phyloP scores from a whole-genome alignment of 2,888 invertebrate genomes.

The Vandiemenella viatica region DNA sequence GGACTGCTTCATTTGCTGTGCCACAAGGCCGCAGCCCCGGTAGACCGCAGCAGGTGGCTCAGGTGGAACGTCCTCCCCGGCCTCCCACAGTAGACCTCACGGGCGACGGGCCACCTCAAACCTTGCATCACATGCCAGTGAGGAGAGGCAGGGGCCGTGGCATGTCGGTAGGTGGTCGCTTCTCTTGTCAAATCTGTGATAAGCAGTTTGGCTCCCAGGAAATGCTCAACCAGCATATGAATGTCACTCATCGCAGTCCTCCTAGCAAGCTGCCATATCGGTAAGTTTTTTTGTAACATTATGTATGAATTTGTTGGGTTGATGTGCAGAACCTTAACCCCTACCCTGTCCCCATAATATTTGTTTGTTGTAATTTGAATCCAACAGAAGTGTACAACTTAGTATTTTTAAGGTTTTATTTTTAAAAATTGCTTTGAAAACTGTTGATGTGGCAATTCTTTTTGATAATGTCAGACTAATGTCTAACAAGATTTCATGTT shows the following conservation, averaged over 20 bases:
- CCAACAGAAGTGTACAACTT: too few relatives aligned
- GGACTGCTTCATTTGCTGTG: slow-evolving; percentile 24
- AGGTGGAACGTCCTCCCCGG: slow-evolving; percentile 31
- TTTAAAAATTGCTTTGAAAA: too few relatives aligned
- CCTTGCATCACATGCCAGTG: slow-evolving; percentile 18
- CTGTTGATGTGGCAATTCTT: too few relatives aligned
- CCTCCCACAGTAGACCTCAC: slow-evolving; percentile 34
- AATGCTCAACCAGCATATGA: slow-evolving; percentile 33
- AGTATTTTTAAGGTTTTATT: too few relatives aligned
- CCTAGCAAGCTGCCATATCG: slow-evolving; percentile 31
- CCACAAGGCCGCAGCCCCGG: slow-evolving; percentile 28
- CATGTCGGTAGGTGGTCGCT: slow-evolving; percentile 3
- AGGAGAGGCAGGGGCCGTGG: slow-evolving; percentile 26
- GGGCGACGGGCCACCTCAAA: slow-evolving; percentile 14
- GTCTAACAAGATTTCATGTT: too few relatives aligned
- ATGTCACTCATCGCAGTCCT: slow-evolving; percentile 29
- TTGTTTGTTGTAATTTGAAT: too few relatives aligned
- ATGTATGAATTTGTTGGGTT: not conserved
- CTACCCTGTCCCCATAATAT: too few relatives aligned
- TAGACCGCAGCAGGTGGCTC: slow-evolving; percentile 20
- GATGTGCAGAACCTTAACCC: too few relatives aligned
- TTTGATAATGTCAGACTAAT: too few relatives aligned
- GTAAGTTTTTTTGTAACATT: slow-evolving; percentile 17
- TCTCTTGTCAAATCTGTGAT: slow-evolving; percentile 30
- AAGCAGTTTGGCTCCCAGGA: slow-evolving; percentile 33